These are phyloP conservation scores for Sclerodermus sp. DNA, from an alignment of 2,888 invertebrate genomes.

Conservation along the genomic window DNA sequence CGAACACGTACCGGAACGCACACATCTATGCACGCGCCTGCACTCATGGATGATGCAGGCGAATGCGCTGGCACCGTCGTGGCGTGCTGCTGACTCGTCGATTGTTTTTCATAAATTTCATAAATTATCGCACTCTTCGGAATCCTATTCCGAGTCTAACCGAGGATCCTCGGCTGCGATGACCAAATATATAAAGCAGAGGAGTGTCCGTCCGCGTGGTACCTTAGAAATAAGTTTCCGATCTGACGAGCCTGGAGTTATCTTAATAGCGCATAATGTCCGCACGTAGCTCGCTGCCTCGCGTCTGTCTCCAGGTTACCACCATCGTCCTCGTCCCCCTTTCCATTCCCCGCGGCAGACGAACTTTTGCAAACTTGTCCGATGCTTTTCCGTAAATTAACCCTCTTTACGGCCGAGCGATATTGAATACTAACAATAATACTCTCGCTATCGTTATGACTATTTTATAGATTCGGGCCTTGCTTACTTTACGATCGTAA, in stretches of 20 bases:
- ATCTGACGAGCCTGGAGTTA: conserved; percentile 24
- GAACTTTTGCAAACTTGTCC: too few species aligned
- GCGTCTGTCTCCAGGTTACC: not conserved
- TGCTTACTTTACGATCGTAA: conserved; percentile 2
- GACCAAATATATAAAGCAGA: too few species aligned
- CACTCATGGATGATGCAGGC: too few species aligned
- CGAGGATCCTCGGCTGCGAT: too few species aligned
- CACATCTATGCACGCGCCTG: too few species aligned
- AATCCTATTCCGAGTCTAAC: too few species aligned
- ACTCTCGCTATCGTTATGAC: conserved; percentile 34
- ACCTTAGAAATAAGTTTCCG: conserved; percentile 23
- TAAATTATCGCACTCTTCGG: too few species aligned
- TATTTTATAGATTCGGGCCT: conserved; percentile 36
- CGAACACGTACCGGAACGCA: too few species aligned
- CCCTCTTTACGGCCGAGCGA: conserved; percentile 34
- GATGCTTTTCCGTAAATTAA: conserved; percentile 36
- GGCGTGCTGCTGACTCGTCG: too few species aligned
- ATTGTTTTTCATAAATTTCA: not conserved
- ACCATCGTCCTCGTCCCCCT: not conserved
- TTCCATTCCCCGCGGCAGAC: not conserved
- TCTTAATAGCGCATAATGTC: conserved; percentile 27
- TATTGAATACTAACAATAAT: conserved; percentile 42
- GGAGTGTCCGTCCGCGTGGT: too few species aligned
- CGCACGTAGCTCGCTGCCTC: not conserved
- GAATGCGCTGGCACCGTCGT: too few species aligned